phyloP scores from a whole-genome alignment of 2,797 vertebrate genomes.

The Falco cherrug region DNA sequence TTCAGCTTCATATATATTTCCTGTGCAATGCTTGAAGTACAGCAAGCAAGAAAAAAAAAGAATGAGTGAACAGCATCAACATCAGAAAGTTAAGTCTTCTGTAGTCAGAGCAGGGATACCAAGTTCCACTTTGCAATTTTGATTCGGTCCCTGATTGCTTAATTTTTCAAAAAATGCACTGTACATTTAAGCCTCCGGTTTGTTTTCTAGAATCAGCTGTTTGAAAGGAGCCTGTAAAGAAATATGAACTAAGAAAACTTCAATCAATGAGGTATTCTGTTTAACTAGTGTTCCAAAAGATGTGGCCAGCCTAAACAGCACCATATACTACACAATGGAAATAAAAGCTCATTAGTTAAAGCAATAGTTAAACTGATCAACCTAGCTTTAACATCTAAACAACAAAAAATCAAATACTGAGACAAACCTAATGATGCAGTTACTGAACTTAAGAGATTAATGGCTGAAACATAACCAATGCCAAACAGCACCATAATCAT shows the following conservation, averaged over 20 bases:
- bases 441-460: background rate
- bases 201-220: background rate
- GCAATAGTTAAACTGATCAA: background rate
- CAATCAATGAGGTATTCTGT: background rate
- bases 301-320: background rate
- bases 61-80: background rate
- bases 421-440: background rate
- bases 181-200: background rate
- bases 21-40: constrained; percentile 75
- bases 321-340: background rate
- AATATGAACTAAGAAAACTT: background rate
- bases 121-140: background rate
- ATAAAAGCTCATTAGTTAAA: background rate
- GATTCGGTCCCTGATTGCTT: background rate
- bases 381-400: background rate
- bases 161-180: background rate
- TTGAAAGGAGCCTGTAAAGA: background rate
- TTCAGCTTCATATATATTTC: constrained; percentile 82
- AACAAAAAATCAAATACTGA: background rate
- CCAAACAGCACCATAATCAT: background rate
- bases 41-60: background rate
- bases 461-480: background rate
- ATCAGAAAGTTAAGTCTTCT: background rate
- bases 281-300: background rate
- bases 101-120: background rate